Evolutionary conservation across 2,888 invertebrate genomes (phyloP), one percentile per base, ranked within the genome.

Genomic region (Homarus gammarus): DNA sequence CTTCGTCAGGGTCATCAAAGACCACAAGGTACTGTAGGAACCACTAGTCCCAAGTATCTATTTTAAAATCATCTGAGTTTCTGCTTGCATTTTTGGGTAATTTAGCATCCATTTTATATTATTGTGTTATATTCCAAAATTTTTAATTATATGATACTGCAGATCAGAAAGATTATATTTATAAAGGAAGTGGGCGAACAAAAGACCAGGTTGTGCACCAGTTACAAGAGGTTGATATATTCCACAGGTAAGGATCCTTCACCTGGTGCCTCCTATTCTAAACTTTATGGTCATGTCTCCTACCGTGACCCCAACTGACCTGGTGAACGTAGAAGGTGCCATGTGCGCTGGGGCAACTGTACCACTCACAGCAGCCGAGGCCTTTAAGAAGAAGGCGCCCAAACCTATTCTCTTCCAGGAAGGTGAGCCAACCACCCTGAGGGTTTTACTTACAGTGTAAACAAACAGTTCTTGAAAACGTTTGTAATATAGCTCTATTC

Each of bases 341-440:
- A 93, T 96, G 8, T 95, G 95, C 86, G 97, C 96, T 0, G 97
- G 97, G 0, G 97, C 97, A 0, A 96, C 97, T 0, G 93, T 96
- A 0, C 95, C 96, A 0, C 95, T 95, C 93, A 96, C 89, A 0
- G 44, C 68, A 0, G 87, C 90, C 27, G 18, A 86, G 49, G 64
- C 73, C 2, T 56, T 91, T 36, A 91, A 1, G 86, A 94, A 96
- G 95, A 95, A 96, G 5, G 95, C 95, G 89, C 94, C 95, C 93
- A 94, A 96, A 2, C 95, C 95, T 22, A 94, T 97, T 92, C 98
- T 98, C 15, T 98, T 98, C 0, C 97, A 90, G 73, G 96, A 91
- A 95, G 96, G 91, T 96, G 96, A 93, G 94, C 95, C 3, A 44
- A n/a, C n/a, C n/a, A n/a, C n/a, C n/a, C n/a, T n/a, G n/a, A n/a